Conservation (phyloP, 2,888 invertebrate species). For the Autographa gamma region DNA sequence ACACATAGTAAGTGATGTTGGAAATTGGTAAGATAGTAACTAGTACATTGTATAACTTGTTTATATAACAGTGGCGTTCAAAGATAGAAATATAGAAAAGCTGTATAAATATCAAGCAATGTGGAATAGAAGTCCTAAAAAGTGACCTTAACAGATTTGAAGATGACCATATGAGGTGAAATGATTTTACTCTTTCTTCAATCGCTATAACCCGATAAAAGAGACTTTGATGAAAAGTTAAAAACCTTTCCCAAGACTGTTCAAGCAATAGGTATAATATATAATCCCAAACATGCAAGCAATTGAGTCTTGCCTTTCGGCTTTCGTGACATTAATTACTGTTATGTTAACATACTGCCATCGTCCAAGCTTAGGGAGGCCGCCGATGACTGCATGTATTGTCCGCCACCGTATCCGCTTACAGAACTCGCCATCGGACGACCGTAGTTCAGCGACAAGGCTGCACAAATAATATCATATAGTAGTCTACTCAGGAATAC, state of each 20-base stretch:
- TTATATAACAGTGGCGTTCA: neutral
- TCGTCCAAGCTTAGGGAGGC: too few species aligned
- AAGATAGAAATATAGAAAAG: neutral
- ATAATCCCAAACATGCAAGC: too few species aligned
- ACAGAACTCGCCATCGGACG: slow-evolving; percentile 34
- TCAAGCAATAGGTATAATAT: neutral
- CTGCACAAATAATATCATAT: slow-evolving; percentile 28
- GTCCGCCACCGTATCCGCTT: too few species aligned
- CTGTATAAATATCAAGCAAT: neutral
- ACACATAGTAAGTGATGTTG: too few species aligned
- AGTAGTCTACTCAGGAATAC: neutral
- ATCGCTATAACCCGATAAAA: too few species aligned
- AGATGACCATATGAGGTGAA: neutral
- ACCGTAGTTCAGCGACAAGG: slow-evolving; percentile 44
- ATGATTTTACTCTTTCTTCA: neutral
- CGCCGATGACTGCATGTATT: too few species aligned
- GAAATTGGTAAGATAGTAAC: too few species aligned
- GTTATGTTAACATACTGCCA: neutral
- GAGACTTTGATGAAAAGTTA: neutral
- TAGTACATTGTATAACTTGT: too few species aligned
- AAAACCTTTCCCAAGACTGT: neutral
- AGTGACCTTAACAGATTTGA: too few species aligned
- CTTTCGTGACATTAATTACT: neutral
- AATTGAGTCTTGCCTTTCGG: neutral
- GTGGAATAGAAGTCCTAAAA: neutral